A percentile compares a stretch with the other conserved stretches of the same genome.
Evolutionary conservation across 2,888 invertebrate genomes (phyloP).

Genomic region (Yponomeuta cagnagella): DNA sequence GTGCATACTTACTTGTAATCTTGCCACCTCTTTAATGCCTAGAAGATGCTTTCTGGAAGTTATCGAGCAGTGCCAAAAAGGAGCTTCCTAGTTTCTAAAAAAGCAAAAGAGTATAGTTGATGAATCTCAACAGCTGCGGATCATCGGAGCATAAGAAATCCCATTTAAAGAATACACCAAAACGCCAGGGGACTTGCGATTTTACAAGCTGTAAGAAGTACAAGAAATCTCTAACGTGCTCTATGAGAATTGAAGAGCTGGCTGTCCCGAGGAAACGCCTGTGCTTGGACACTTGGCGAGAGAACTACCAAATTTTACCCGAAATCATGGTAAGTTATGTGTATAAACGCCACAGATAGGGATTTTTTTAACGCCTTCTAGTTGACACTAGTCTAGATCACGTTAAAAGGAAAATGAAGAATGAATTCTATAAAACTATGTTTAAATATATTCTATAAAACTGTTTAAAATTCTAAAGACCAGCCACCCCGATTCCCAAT

Average conservation of each 20-base stretch:
- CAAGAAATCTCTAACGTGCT: background rate
- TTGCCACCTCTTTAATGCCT: background rate
- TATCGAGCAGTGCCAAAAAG: no score
- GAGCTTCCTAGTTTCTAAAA: no score
- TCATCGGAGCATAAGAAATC: background rate
- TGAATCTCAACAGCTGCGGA: background rate
- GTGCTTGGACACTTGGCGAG: conserved; percentile 57
- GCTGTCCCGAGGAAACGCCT: conserved; percentile 56
- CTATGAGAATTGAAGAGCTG: conserved; percentile 50
- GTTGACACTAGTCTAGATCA: no score
- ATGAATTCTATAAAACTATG: no score
- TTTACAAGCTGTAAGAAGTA: background rate
- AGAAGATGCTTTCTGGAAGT: background rate
- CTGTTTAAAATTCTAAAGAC: no score
- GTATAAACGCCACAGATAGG: no score
- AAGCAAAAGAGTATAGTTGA: background rate
- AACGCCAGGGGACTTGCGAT: background rate
- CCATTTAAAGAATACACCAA: background rate
- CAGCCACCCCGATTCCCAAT: no score
- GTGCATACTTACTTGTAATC: no score
- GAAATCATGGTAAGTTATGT: conserved; percentile 45
- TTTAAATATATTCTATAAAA: no score
- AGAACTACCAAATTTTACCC: conserved; percentile 44
- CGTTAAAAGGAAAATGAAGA: no score
- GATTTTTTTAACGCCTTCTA: no score